These are phyloP conservation scores for Ptilodon capucinus DNA, from an alignment of 2,888 invertebrate species.

Conservation along the genomic window DNA sequence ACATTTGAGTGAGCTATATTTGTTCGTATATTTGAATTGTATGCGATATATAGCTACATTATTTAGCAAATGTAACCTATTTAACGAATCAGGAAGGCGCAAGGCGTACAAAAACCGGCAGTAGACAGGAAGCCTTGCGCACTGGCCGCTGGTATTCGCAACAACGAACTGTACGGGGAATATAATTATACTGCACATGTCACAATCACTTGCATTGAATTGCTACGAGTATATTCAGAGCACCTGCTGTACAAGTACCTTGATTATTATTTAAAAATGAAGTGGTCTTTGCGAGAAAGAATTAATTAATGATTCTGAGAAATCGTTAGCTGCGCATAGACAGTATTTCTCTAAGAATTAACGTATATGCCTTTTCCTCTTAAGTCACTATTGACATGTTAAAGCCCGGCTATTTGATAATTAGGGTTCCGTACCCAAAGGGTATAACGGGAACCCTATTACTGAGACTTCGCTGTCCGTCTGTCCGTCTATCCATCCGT, in stretches of 20 bases:
- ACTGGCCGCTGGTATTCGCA: conserved; percentile 16
- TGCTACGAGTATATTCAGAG: neutral
- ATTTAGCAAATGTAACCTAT: conserved; percentile 5
- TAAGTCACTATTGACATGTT: too few species aligned
- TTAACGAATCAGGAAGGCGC: conserved; percentile 28
- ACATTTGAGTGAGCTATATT: neutral
- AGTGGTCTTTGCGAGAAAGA: too few species aligned
- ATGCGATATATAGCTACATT: neutral
- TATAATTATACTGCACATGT: conserved; percentile 16
- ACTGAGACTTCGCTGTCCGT: too few species aligned
- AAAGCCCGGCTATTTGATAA: too few species aligned
- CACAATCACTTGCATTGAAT: conserved; percentile 14
- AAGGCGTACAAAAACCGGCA: conserved; percentile 25
- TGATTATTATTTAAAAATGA: neutral
- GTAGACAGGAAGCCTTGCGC: conserved; percentile 23
- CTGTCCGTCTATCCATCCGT: too few species aligned
- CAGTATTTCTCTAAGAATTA: too few species aligned
- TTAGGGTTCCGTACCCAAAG: too few species aligned
- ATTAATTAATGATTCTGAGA: too few species aligned
- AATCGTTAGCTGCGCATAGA: too few species aligned
- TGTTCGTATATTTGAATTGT: neutral
- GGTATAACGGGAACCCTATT: too few species aligned
- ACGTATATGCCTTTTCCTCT: too few species aligned
- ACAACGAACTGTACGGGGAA: conserved; percentile 14
- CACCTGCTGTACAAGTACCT: neutral